Evolutionary conservation across 1,140 invertebrate genomes (phyloP).

Genomic region (Microplitis demolitor): DNA sequence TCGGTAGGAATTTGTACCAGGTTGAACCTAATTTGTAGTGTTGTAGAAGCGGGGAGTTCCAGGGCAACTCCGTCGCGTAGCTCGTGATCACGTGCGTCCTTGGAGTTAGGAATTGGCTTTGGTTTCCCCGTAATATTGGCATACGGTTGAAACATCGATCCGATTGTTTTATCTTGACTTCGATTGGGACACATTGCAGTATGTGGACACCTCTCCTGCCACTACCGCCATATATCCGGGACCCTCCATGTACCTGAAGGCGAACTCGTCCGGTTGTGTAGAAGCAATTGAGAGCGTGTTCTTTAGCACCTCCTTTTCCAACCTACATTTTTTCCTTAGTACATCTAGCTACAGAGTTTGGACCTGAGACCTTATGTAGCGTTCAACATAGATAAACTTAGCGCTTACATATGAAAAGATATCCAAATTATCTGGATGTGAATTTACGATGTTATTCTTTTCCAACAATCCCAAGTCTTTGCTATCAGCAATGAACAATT

Average conservation of each 20-base stretch:
- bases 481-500: too few species aligned
- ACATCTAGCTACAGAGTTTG: constrained; percentile 3
- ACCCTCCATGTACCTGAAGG: constrained; percentile 27
- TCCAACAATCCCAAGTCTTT: too few species aligned
- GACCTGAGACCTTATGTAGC: constrained; percentile 7
- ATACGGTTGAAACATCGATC: too few species aligned
- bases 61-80: too few species aligned
- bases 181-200: too few species aligned
- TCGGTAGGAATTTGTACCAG: background rate
- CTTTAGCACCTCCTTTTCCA: background rate
- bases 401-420: constrained; percentile 23
- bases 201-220: too few species aligned
- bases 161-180: too few species aligned
- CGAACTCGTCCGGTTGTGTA: constrained; percentile 24
- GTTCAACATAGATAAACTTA: constrained; percentile 23
- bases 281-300: constrained; percentile 14
- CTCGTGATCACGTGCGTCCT: too few species aligned
- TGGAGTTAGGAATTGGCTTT: too few species aligned
- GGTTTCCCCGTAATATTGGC: too few species aligned
- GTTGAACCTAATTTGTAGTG: background rate
- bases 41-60: background rate
- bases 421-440: constrained; percentile 5
- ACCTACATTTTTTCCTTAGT: background rate
- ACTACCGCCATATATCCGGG: too few species aligned
- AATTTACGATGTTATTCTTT: too few species aligned